phyloP scores from a whole-genome alignment of 2,113 vertebrate genomes.

The Semicossyphus pulcher region DNA sequence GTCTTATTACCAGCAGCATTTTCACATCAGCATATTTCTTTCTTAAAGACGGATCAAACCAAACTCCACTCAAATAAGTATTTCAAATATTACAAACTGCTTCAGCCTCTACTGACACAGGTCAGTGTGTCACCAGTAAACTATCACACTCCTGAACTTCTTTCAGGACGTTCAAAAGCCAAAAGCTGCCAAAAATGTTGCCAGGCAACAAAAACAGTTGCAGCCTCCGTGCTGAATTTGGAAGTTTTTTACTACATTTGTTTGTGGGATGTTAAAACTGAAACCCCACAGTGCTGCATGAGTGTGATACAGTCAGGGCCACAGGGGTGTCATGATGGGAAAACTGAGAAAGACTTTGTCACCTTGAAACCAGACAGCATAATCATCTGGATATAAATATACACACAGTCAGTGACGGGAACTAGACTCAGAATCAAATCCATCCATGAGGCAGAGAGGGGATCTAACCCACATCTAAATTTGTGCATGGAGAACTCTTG shows the following conservation, averaged over 20 bases:
- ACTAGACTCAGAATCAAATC: background rate
- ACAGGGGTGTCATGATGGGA: constrained; percentile 2
- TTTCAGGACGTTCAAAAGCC: background rate
- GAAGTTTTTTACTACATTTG: constrained; percentile 12
- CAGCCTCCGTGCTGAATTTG: constrained; percentile 1
- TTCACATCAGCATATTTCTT: background rate
- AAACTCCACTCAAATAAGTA: background rate
- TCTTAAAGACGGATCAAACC: background rate
- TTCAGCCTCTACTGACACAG: constrained; percentile 11
- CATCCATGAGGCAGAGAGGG: background rate
- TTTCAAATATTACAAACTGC: background rate
- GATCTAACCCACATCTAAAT: background rate
- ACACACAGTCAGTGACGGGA: constrained; percentile 6
- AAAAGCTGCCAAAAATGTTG: constrained; percentile 34
- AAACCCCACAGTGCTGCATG: background rate
- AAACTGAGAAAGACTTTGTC: constrained; percentile 6
- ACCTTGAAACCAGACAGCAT: constrained; percentile 43
- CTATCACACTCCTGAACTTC: constrained; percentile 3
- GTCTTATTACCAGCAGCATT: no score
- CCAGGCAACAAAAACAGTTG: constrained; percentile 34
- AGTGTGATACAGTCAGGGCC: background rate
- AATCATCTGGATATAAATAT: constrained; percentile 40
- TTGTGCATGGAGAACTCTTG: no score
- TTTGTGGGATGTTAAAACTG: constrained; percentile 29
- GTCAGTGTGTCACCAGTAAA: background rate